Evolutionary conservation across 2,113 vertebrate species (phyloP).

Genomic region (Glaucomys volans): DNA sequence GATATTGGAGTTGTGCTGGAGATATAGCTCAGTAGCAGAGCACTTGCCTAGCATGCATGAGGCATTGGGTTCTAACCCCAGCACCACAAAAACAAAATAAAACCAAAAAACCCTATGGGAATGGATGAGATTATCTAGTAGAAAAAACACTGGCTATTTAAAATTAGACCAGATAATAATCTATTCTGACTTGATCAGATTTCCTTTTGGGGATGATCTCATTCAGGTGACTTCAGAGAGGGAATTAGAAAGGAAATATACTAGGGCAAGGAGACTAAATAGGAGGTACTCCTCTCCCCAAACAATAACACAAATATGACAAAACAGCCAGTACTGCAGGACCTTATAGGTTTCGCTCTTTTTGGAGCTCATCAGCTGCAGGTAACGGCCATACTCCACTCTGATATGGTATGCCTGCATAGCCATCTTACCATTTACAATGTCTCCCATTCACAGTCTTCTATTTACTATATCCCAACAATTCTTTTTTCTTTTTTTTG

Average conservation of each 20-base stretch:
- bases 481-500: background rate
- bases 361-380: conserved; percentile 91
- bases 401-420: background rate
- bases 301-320: background rate
- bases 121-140: background rate
- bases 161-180: background rate
- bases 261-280: conserved; percentile 12
- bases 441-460: background rate
- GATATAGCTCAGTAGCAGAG: background rate
- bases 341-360: conserved; percentile 90
- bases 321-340: conserved; percentile 88
- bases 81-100: background rate
- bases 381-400: conserved; percentile 84
- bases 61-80: background rate
- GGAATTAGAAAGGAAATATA: conserved; percentile 10
- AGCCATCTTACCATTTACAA: background rate
- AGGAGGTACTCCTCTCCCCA: conserved; percentile 26
- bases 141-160: background rate
- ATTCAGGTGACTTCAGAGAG: conserved; percentile 36
- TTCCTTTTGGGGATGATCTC: background rate
- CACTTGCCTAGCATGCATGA: background rate
- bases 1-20: background rate
- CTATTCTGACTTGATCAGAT: conserved; percentile 3
- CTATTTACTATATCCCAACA: background rate
- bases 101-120: background rate